These are phyloP conservation scores for Pyrgus malvae DNA, from an alignment of 2,888 invertebrate genomes.

Conservation along the genomic window DNA sequence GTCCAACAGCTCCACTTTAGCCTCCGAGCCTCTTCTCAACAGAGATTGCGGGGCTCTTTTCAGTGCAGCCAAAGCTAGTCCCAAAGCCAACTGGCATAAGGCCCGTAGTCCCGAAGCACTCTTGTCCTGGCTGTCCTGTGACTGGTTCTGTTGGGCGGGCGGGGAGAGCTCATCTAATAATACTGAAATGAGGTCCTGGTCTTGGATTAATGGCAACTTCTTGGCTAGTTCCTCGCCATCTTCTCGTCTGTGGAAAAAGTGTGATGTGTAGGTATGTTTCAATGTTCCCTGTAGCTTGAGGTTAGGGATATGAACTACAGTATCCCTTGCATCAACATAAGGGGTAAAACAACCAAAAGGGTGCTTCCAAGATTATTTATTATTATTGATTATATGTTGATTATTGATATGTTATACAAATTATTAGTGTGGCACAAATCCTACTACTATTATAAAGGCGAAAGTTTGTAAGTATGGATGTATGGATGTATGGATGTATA, in stretches of 20 bases:
- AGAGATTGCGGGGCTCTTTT: constrained; percentile 69
- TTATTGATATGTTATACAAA: no score
- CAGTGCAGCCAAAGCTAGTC: constrained; percentile 63
- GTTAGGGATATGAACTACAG: no score
- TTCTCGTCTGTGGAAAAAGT: constrained; percentile 79
- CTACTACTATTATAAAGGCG: no score
- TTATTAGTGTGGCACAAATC: no score
- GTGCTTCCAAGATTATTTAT: no score
- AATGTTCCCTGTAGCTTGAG: no score
- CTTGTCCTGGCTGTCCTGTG: constrained; percentile 37
- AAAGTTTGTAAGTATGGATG: no score
- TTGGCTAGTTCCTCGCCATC: constrained; percentile 88
- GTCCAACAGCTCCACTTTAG: constrained; percentile 74
- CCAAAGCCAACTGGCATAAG: constrained; percentile 61
- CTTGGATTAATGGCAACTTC: constrained; percentile 84
- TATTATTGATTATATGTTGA: no score
- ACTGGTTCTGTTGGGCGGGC: constrained; percentile 36
- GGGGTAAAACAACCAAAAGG: no score
- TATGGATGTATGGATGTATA: no score
- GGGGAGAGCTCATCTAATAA: constrained; percentile 76
- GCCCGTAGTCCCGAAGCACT: constrained; percentile 51
- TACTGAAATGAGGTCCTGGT: constrained; percentile 79
- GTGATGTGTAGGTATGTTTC: no score
- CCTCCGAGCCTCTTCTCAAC: constrained; percentile 44
- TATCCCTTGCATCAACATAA: no score